Evolutionary conservation across 2,888 invertebrate genomes (phyloP), one percentile per base, ranked within the genome.

Genomic region (Megamerina dolium): DNA sequence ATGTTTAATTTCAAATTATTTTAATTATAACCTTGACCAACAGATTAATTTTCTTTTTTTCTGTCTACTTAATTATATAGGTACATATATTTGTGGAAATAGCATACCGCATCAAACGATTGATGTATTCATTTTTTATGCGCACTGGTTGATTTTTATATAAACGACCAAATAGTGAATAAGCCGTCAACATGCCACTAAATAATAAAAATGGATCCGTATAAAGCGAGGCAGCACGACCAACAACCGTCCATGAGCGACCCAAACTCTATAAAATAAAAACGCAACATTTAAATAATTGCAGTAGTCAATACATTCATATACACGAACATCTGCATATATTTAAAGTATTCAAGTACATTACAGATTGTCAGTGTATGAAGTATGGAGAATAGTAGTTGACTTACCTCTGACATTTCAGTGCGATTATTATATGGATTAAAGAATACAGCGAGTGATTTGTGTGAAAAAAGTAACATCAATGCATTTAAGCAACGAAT

Each of bases 181-280:
- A 80, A 0, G 81, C 73, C 1, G 83, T 82, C 37, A 83, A 59
- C 51, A 82, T 76, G 17, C 81, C 83, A 35, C 83, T 83, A 39
- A 83, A 75, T 74, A 83, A 79, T 40, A 83, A 76, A 61, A 83
- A 83, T 1, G 82, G 82, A 70, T 83, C 83, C 1, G 83, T 83
- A 56, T 83, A 83, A 5, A 83, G 69, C 52, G 82, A 82, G 2
- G 83, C 82, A 1, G 81, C 82, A 55, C 83, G 73, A 31, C 79
- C 82, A 40, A 83, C 65, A 1, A 82, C 81, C 1, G 81, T 79
- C 79, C 82, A 83, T 3, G 81, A 76, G 57, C 74, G 73, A 0
- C 80, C 79, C 40, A 82, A 64, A 48, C 68, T 74, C 81, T 81
- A 56, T 17, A 18, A 3, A 46, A 37, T 29, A 13, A 30, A 26